Percentiles rank a stretch among this genome's conserved stretches.
Evolutionary conservation across 2,797 vertebrate species (phyloP).

Genomic region (Acridotheres tristis): DNA sequence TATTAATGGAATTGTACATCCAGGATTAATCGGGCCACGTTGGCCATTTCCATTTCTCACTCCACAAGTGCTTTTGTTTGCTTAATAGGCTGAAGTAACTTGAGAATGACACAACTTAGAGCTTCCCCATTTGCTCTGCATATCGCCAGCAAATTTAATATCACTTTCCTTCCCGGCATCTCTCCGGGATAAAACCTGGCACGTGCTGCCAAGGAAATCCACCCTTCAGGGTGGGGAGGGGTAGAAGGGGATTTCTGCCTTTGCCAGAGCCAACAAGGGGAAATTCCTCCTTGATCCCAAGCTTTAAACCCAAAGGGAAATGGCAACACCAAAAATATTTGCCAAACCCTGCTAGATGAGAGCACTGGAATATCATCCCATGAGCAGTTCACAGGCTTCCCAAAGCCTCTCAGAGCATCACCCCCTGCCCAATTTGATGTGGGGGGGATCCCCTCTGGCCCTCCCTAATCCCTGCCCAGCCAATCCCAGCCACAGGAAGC

Average conservation of each 20-base stretch:
- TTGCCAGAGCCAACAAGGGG: not conserved
- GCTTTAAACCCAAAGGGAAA: not conserved
- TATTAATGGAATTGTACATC: conserved; percentile 82
- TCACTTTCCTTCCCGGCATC: not conserved
- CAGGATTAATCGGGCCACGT: conserved; percentile 78
- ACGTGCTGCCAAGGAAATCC: not conserved
- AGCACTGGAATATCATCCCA: accelerated
- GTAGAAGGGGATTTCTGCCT: not conserved
- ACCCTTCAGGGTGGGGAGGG: not conserved
- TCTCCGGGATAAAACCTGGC: conserved; percentile 49
- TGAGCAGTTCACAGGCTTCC: accelerated
- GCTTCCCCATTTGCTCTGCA: conserved; percentile 65
- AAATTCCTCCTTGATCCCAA: not conserved
- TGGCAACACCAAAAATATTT: not conserved
- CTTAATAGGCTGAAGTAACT: conserved; percentile 82
- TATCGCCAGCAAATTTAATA: conserved; percentile 69
- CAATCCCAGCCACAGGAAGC: not conserved
- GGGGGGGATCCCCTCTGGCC: no score
- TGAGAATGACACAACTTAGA: conserved; percentile 76
- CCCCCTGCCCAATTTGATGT: accelerated
- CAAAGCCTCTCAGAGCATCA: not conserved
- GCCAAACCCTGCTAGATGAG: not conserved
- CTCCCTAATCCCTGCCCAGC: no score
- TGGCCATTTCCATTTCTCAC: conserved; percentile 82
- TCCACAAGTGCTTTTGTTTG: conserved; percentile 81